Percentiles rank a stretch among this genome's conserved stretches.
Conservation (phyloP, 1,140 invertebrate genomes). For the Babylonia areolata region DNA sequence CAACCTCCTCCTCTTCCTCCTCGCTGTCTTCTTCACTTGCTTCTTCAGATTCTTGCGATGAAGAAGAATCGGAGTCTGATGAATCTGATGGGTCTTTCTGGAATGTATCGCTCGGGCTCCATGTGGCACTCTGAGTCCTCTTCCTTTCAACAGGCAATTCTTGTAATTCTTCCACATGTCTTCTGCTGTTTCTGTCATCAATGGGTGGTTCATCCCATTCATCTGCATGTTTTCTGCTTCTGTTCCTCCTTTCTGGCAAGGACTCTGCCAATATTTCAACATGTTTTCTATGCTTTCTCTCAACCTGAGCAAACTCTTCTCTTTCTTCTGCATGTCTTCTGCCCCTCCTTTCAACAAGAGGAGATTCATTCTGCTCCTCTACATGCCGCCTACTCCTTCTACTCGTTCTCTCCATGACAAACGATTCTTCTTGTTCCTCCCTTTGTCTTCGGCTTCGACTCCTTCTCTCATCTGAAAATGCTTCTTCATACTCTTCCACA, state of each 20-base stretch:
- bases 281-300: slow-evolving; percentile 3
- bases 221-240: background rate
- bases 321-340: slow-evolving; percentile 6
- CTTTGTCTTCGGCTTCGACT: background rate
- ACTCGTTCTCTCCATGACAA: background rate
- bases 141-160: slow-evolving; percentile 1
- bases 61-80: background rate
- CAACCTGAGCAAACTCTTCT: background rate
- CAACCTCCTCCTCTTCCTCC: slow-evolving; percentile 9
- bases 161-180: background rate
- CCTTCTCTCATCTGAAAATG: background rate
- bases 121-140: slow-evolving; percentile 5
- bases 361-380: background rate
- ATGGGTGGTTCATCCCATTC: slow-evolving; percentile 1
- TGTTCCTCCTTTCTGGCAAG: background rate
- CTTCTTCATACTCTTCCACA: background rate
- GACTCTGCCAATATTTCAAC: background rate
- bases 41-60: slow-evolving; percentile 9
- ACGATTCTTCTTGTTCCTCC: background rate
- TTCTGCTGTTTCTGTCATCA: background rate
- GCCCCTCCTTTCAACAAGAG: background rate
- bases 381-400: background rate
- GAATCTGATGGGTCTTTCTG: slow-evolving; percentile 34
- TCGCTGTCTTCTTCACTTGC: background rate
- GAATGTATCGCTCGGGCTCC: slow-evolving; percentile 35